Evolutionary conservation across 2,113 vertebrate species (phyloP), one percentile per base, ranked within the genome.

Genomic region (Cephalopterus ornatus): DNA sequence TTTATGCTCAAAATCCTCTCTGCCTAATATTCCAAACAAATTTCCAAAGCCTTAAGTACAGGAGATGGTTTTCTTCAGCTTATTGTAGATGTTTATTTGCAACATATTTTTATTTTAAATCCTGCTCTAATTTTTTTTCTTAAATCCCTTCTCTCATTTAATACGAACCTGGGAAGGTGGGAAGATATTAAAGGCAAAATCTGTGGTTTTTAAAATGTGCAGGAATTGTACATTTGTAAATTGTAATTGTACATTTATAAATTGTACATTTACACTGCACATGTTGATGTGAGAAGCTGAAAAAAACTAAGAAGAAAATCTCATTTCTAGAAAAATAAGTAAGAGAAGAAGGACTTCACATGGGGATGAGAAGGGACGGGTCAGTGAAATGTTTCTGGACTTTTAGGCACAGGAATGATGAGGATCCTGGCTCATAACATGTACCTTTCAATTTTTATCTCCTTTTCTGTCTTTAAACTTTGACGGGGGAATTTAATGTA

Each of bases 131-230:
- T 87, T 72, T 91, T 77, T 26, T 32, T 85, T 37, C 32, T 32
- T 3, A 46, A 74, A 77, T 44, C 11, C 2, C 23, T 53, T 67
- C 14, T 82, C 11, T 82, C 5, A 2, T 73, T 93, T 11, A 3
- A 2, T 55, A 22, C 41, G 16, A 91, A 68, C 8, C 4, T 4
- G 12, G 14, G 33, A 67, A 79, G 8, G 6, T 33, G 14, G 8
- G 50, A 63, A 35, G 12, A 65, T 33, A 67, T 5, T 17, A 65
- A 59, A 71, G 21, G 9, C 58, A 8, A 65, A 85, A 79, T 22
- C 3, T 11, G 14, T 8, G 17, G 0, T 2, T 53, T 93, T 61
- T 26, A 5, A 8, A 61, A 24, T 24, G 3, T 58, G 24, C 4
- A 24, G 28, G 8, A 20, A 66, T 66, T 50, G 14, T 27, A 27